These are phyloP conservation scores for Magallana angulata DNA, from an alignment of 1,140 invertebrate species.

Conservation along the genomic window DNA sequence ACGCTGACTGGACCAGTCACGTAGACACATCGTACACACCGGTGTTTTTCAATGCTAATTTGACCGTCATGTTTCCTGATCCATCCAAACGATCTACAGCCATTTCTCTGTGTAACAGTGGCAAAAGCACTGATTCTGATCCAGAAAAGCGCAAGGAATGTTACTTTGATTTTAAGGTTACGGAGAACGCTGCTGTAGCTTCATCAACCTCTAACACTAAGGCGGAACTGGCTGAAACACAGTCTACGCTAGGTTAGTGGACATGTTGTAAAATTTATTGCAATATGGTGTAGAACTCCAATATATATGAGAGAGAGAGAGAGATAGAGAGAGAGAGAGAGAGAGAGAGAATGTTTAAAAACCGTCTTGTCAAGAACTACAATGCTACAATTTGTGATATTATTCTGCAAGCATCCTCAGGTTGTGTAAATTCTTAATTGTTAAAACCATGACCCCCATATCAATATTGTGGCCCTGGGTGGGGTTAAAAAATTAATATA, in stretches of 20 bases:
- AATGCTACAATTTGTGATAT: no score
- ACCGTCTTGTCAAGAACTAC: no score
- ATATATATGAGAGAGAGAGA: no score
- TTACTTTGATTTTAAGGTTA: slow-evolving; percentile 65
- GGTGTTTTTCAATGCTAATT: slow-evolving; percentile 62
- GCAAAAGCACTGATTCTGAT: slow-evolving; percentile 48
- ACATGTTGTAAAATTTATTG: background rate
- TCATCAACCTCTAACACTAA: slow-evolving; percentile 36
- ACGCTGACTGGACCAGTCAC: slow-evolving; percentile 35
- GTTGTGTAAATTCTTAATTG: no score
- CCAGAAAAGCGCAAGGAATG: slow-evolving; percentile 59
- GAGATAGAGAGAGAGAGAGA: no score
- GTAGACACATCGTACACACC: slow-evolving; percentile 57
- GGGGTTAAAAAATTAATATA: no score
- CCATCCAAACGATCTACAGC: slow-evolving; percentile 46
- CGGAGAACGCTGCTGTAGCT: slow-evolving; percentile 54
- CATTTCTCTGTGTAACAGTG: slow-evolving; percentile 51
- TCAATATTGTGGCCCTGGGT: no score
- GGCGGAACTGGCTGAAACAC: slow-evolving; percentile 27
- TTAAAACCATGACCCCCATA: no score
- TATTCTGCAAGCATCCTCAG: no score
- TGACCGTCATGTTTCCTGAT: slow-evolving; percentile 64
- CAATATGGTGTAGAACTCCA: no score
- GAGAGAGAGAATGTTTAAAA: no score
- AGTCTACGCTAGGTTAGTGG: slow-evolving; percentile 48